Conservation (phyloP, 2,888 invertebrate genomes). For the Trileptium ribeirensis region DNA sequence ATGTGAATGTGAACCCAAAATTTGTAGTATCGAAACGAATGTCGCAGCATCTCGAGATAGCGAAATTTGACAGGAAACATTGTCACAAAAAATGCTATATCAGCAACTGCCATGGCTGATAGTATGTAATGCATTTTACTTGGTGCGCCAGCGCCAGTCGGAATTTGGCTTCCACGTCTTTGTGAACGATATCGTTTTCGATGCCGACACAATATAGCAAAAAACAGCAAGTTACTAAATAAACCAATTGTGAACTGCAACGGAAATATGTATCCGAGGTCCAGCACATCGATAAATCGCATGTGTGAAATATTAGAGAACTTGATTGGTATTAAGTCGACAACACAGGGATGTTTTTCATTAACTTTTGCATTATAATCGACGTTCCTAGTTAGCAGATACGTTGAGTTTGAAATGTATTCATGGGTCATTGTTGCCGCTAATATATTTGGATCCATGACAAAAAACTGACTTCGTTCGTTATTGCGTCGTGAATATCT, state of each 20-base stretch:
- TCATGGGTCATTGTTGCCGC: too few relatives aligned
- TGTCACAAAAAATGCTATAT: not conserved
- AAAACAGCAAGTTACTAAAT: not conserved
- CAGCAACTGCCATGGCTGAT: not conserved
- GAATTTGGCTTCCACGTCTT: too few relatives aligned
- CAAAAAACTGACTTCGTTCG: too few relatives aligned
- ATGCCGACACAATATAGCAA: not conserved
- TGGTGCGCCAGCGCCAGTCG: not conserved
- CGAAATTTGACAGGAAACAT: not conserved
- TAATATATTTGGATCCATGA: too few relatives aligned
- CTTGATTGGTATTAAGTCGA: not conserved
- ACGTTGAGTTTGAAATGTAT: too few relatives aligned
- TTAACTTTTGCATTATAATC: too few relatives aligned
- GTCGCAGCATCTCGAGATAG: not conserved
- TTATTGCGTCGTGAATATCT: too few relatives aligned
- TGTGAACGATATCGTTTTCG: not conserved
- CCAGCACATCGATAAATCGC: not conserved
- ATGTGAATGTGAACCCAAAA: not conserved
- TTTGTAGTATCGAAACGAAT: not conserved
- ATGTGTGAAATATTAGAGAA: not conserved
- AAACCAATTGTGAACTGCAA: not conserved
- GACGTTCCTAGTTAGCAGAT: too few relatives aligned
- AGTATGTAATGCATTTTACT: not conserved
- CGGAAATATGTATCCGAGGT: not conserved
- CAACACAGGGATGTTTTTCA: too few relatives aligned